Conservation (phyloP, 2,797 vertebrate genomes). For the Notoglanidium macrostoma region DNA sequence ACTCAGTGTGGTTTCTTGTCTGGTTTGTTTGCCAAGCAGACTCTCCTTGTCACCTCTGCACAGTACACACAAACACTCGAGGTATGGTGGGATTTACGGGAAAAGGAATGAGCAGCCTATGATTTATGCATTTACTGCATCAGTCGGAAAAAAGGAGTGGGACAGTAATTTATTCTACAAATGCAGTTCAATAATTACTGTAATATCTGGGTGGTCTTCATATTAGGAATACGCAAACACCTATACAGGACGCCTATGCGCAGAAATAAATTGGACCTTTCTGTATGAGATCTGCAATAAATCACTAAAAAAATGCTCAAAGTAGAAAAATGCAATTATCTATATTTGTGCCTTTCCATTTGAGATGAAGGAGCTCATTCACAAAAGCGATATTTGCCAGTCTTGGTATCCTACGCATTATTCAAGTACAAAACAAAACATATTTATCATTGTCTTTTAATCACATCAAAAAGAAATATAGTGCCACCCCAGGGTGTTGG, state of each 20-base stretch:
- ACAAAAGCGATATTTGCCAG: constrained; percentile 42
- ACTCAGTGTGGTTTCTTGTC: constrained; percentile 51
- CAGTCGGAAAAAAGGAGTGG: constrained; percentile 31
- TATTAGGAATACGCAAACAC: constrained; percentile 42
- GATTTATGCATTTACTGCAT: constrained; percentile 39
- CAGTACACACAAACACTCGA: constrained; percentile 37
- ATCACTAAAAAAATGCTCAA: constrained; percentile 45
- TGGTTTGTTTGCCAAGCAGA: constrained; percentile 53
- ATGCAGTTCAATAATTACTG: constrained; percentile 40
- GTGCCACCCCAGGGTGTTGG: constrained; percentile 60
- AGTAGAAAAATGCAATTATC: constrained; percentile 53
- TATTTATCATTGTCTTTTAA: constrained; percentile 63
- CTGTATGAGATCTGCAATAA: constrained; percentile 43
- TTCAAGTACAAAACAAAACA: constrained; percentile 60
- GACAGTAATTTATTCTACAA: constrained; percentile 41
- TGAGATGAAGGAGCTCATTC: constrained; percentile 50
- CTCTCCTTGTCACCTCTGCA: constrained; percentile 43
- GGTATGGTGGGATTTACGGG: constrained; percentile 11
- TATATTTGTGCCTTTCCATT: constrained; percentile 57
- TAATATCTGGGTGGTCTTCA: constrained; percentile 34
- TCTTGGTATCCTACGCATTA: constrained; percentile 50
- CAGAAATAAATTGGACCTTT: constrained; percentile 39
- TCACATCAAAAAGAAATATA: constrained; percentile 63
- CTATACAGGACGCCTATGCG: constrained; percentile 36
- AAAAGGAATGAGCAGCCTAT: constrained; percentile 28